Evolutionary conservation across 2,797 vertebrate species (phyloP).

Genomic region (Syngnathus rostellatus): DNA sequence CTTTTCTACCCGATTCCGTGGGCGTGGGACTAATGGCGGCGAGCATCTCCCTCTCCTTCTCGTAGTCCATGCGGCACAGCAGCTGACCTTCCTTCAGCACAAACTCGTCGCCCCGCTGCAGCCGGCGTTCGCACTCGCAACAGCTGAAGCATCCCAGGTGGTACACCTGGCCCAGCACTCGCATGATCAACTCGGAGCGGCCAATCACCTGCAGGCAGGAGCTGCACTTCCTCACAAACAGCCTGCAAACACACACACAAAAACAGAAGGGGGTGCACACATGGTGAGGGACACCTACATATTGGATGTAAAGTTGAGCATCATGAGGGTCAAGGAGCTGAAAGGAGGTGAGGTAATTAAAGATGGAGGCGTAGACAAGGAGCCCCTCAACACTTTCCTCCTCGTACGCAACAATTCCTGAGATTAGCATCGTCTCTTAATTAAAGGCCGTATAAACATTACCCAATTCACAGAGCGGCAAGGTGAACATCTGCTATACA

Average conservation of each 20-base stretch:
- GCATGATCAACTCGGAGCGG: slow-evolving; percentile 85
- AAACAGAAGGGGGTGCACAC: not conserved
- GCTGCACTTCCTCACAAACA: slow-evolving; percentile 86
- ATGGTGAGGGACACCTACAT: slow-evolving; percentile 4
- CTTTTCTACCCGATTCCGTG: slow-evolving; percentile 71
- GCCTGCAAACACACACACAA: slow-evolving; percentile 49
- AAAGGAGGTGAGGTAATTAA: slow-evolving; percentile 38
- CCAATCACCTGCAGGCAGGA: slow-evolving; percentile 81
- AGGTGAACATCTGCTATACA: slow-evolving; percentile 61
- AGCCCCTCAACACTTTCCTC: slow-evolving; percentile 36
- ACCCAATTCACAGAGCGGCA: slow-evolving; percentile 62
- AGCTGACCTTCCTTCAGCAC: slow-evolving; percentile 88
- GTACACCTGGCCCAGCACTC: slow-evolving; percentile 84
- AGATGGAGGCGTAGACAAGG: slow-evolving; percentile 18
- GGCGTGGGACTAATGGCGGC: slow-evolving; percentile 80
- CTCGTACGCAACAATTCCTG: slow-evolving; percentile 36
- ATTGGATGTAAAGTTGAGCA: slow-evolving; percentile 5
- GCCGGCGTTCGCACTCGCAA: slow-evolving; percentile 85
- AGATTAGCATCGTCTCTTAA: slow-evolving; percentile 60
- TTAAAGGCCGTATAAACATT: slow-evolving; percentile 59
- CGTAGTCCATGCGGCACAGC: slow-evolving; percentile 84
- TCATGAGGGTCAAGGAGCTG: slow-evolving; percentile 14
- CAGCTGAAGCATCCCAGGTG: slow-evolving; percentile 87
- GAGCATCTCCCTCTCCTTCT: slow-evolving; percentile 87
- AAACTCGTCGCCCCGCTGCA: slow-evolving; percentile 85